Conservation (phyloP, 2,888 invertebrate genomes). For the Antheraea assamensis region DNA sequence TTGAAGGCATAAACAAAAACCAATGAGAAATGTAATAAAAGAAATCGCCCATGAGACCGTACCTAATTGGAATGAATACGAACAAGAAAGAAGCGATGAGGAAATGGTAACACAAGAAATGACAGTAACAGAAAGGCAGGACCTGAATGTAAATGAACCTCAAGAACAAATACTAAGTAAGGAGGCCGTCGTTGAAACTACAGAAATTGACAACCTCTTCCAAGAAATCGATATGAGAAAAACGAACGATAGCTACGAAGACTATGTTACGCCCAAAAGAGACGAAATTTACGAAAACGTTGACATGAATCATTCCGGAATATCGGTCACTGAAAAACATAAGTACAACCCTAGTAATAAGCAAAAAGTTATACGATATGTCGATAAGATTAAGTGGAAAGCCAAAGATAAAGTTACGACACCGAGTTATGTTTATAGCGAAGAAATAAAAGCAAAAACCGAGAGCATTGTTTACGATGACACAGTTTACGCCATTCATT, state of each 20-base stretch:
- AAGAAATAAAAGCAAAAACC: slow-evolving; percentile 46
- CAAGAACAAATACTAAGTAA: background rate
- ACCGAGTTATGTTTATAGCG: slow-evolving; percentile 7
- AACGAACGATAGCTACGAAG: slow-evolving; percentile 58
- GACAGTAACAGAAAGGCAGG: slow-evolving; percentile 11
- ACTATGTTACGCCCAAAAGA: slow-evolving; percentile 52
- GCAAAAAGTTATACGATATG: background rate
- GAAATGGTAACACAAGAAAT: slow-evolving; percentile 9
- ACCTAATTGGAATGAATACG: slow-evolving; percentile 16
- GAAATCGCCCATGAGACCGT: slow-evolving; percentile 19
- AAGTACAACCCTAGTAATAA: slow-evolving; percentile 9
- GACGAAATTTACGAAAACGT: slow-evolving; percentile 40
- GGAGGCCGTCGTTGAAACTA: background rate
- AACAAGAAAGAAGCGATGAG: slow-evolving; percentile 4
- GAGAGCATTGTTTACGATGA: slow-evolving; percentile 41
- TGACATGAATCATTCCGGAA: slow-evolving; percentile 17
- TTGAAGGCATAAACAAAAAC: background rate
- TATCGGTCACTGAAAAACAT: slow-evolving; percentile 12
- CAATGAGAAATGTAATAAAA: slow-evolving; percentile 1
- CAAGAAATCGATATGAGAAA: slow-evolving; percentile 35
- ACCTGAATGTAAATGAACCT: background rate
- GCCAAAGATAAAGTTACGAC: background rate
- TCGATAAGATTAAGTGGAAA: slow-evolving; percentile 4
- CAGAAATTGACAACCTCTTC: slow-evolving; percentile 28
- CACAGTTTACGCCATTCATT: slow-evolving; percentile 14